Conservation (phyloP, 2,888 invertebrate genomes). For the Spilarctia lutea region DNA sequence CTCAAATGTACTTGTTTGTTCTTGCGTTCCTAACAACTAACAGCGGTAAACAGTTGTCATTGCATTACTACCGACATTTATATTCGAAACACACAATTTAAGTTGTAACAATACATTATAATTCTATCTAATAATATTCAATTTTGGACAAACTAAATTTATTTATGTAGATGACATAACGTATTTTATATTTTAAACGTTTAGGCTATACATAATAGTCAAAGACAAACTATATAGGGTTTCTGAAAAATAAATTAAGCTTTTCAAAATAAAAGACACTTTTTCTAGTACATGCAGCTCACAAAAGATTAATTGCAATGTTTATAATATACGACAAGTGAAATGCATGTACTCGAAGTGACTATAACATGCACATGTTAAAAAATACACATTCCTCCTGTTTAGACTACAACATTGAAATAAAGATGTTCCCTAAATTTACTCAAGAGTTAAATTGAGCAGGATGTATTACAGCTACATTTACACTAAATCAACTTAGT, state of each 20-base stretch:
- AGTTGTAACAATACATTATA: slow-evolving; percentile 12
- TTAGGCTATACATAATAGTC: not conserved
- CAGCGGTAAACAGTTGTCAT: slow-evolving; percentile 25
- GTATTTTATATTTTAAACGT: not conserved
- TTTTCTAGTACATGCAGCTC: slow-evolving; percentile 44
- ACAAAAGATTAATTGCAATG: slow-evolving; percentile 26
- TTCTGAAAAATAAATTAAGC: not conserved
- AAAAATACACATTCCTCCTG: slow-evolving; percentile 69
- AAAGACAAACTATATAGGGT: not conserved
- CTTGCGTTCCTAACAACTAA: slow-evolving; percentile 48
- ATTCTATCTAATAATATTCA: slow-evolving; percentile 9
- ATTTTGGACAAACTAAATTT: slow-evolving; percentile 8
- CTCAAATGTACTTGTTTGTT: slow-evolving; percentile 75
- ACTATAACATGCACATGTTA: slow-evolving; percentile 36
- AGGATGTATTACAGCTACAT: slow-evolving; percentile 79
- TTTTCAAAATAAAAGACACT: not conserved
- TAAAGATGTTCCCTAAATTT: slow-evolving; percentile 73
- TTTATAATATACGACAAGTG: slow-evolving; percentile 44
- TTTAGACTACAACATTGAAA: slow-evolving; percentile 60
- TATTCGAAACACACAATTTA: slow-evolving; percentile 23
- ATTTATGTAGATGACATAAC: not conserved
- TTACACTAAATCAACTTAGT: slow-evolving; percentile 83
- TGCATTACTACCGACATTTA: slow-evolving; percentile 25
- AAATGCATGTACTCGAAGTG: slow-evolving; percentile 51
- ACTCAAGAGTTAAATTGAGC: slow-evolving; percentile 84